Percentiles rank a stretch among this genome's conserved stretches.
Evolutionary conservation across 2,888 invertebrate genomes (phyloP).

Genomic region (Agonum fuliginosum): DNA sequence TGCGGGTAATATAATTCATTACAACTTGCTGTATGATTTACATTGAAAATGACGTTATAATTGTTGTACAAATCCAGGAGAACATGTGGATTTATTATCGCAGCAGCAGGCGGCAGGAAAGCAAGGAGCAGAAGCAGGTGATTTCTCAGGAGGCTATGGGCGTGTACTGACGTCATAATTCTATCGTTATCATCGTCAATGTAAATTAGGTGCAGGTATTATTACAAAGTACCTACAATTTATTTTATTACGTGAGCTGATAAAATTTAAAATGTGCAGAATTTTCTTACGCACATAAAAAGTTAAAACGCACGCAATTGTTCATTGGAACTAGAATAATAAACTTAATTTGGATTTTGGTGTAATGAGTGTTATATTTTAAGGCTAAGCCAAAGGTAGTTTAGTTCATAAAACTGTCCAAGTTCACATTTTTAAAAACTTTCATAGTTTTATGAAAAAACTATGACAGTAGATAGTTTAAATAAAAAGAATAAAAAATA

Average conservation of each 20-base stretch:
- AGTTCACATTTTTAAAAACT: too few relatives aligned
- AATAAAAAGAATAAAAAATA: too few relatives aligned
- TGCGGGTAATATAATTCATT: conserved; percentile 26
- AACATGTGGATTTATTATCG: neutral
- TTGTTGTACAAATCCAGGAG: conserved; percentile 4
- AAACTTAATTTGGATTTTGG: too few relatives aligned
- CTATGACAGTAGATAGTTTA: too few relatives aligned
- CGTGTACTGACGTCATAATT: neutral
- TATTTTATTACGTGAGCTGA: neutral
- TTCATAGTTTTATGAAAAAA: too few relatives aligned
- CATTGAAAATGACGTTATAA: conserved; percentile 15
- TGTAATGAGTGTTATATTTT: too few relatives aligned
- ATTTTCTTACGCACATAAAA: neutral
- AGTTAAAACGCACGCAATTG: too few relatives aligned
- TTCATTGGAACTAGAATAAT: too few relatives aligned
- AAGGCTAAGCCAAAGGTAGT: too few relatives aligned
- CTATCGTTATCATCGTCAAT: neutral
- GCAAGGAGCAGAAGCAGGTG: neutral
- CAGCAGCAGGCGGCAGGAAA: neutral
- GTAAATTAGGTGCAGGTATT: neutral
- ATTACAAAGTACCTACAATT: neutral
- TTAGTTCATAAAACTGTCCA: too few relatives aligned
- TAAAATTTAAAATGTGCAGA: neutral
- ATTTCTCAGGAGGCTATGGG: neutral
- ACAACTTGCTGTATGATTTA: neutral